Evolutionary conservation across 2,888 invertebrate genomes (phyloP).

Genomic region (Macrophya alboannulata): DNA sequence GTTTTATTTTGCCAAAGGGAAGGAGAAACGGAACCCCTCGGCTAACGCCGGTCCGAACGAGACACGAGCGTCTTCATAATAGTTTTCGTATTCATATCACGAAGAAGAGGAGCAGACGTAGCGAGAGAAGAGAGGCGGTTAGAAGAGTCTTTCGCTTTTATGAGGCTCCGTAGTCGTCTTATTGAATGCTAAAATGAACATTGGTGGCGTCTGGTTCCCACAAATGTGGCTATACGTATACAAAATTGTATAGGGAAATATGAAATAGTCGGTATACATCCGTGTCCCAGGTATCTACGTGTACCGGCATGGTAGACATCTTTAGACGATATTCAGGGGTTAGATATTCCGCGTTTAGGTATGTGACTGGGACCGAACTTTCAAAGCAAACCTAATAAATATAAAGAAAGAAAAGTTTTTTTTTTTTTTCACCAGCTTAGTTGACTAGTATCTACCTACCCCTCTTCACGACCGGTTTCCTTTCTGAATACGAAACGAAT

Average conservation of each 20-base stretch:
- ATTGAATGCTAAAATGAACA: slow-evolving; percentile 34
- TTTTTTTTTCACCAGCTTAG: slow-evolving; percentile 30
- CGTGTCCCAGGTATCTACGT: not conserved
- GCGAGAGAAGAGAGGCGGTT: not conserved
- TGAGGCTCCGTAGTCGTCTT: slow-evolving; percentile 15
- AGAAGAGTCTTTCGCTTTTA: slow-evolving; percentile 23
- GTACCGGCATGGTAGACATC: not conserved
- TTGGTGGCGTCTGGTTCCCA: not conserved
- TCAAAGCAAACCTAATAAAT: slow-evolving; percentile 44
- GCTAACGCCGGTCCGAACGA: not conserved
- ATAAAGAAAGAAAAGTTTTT: not conserved
- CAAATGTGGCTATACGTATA: slow-evolving; percentile 45
- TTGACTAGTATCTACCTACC: slow-evolving; percentile 12
- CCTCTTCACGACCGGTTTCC: not conserved
- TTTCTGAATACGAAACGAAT: slow-evolving; percentile 49
- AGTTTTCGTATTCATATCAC: slow-evolving; percentile 43
- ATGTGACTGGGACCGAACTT: not conserved
- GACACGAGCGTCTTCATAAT: slow-evolving; percentile 32
- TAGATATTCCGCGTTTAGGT: not conserved
- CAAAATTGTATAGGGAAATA: slow-evolving; percentile 23
- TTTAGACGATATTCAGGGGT: not conserved
- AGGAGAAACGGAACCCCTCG: not conserved
- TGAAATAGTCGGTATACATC: not conserved
- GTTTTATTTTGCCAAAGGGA: not conserved
- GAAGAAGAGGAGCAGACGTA: slow-evolving; percentile 20